Evolutionary conservation across 1,140 invertebrate species (phyloP), one percentile per base, ranked within the genome.

Genomic region (Drosophila ogumai): DNA sequence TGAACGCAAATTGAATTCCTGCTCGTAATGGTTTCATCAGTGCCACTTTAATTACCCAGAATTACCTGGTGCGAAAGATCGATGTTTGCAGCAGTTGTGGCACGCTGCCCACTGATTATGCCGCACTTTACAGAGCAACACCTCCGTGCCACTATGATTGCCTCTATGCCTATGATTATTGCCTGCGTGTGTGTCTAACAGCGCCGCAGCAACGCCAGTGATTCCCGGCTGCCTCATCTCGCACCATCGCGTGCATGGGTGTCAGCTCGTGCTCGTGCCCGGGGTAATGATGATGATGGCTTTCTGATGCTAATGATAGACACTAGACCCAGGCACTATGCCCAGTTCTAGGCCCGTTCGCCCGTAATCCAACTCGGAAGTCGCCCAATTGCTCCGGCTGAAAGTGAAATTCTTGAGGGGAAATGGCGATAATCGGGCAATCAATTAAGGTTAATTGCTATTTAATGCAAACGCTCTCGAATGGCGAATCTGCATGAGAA

Each of bases 291-390:
- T 88, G 84, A 88, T 88, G 84, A 88, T 88, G 81, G 84, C 86
- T 85, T 88, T 88, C 78, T 85, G 85, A 88, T 88, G 85, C 68
- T 88, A 90, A 88, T 90, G 84, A 81, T 90, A 90, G 85, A 75
- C 64, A 47, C 66, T 43, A 47, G 38, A 58, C 43, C 44, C 38
- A 52, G 46, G 60, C 54, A 41, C 43, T 47, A 28, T 25, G 8
- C 46, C 46, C 38, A 43, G 69, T 56, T 68, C 49, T 55, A 63
- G 50, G 44, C 66, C 57, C 50, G 49, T 58, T 66, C 52, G 52
- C 71, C 54, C 66, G 58, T 82, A 75, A 77, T 74, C 61, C 56
- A 36, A 90, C 50, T 80, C 84, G 82, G 82, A 87, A 87, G 82
- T 87, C 57, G 64, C 80, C 49, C 64, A 71, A 78, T 71, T 71